phyloP scores from a whole-genome alignment of 2,888 invertebrate genomes.

The Odontomyia ornata region DNA sequence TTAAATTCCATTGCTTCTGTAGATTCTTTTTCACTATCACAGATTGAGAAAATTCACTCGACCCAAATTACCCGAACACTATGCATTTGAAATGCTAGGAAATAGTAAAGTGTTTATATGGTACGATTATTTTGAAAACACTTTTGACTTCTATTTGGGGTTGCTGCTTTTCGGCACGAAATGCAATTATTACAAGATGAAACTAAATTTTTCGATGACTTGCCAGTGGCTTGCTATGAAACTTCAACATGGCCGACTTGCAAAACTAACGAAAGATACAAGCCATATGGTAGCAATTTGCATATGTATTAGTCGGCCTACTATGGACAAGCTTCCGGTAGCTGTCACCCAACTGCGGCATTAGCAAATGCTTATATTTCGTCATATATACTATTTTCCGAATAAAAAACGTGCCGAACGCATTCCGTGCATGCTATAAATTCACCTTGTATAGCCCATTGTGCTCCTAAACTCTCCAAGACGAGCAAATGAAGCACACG shows the following conservation, averaged over 20 bases:
- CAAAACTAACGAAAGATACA: no score
- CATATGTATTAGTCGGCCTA: no score
- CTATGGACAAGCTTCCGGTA: no score
- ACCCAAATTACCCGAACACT: neutral
- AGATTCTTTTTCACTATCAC: neutral
- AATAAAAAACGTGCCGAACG: no score
- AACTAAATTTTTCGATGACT: slow-evolving; percentile 25
- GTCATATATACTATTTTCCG: no score
- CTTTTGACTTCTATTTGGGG: slow-evolving; percentile 38
- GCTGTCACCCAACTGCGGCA: no score
- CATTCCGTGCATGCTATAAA: no score
- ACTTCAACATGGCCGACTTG: slow-evolving; percentile 31
- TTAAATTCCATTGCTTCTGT: slow-evolving; percentile 49
- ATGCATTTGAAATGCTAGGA: neutral
- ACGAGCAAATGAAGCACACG: no score
- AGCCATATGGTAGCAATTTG: no score
- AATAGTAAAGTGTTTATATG: neutral
- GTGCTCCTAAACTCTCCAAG: no score
- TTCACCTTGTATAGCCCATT: no score
- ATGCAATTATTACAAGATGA: slow-evolving; percentile 38
- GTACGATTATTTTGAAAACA: slow-evolving; percentile 37
- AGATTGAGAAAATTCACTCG: neutral
- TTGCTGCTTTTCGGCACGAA: slow-evolving; percentile 20
- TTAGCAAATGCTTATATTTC: no score
- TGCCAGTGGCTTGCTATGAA: slow-evolving; percentile 25